These are phyloP conservation scores for Fistularia tabacaria DNA, from an alignment of 2,797 vertebrate genomes.

Conservation along the genomic window DNA sequence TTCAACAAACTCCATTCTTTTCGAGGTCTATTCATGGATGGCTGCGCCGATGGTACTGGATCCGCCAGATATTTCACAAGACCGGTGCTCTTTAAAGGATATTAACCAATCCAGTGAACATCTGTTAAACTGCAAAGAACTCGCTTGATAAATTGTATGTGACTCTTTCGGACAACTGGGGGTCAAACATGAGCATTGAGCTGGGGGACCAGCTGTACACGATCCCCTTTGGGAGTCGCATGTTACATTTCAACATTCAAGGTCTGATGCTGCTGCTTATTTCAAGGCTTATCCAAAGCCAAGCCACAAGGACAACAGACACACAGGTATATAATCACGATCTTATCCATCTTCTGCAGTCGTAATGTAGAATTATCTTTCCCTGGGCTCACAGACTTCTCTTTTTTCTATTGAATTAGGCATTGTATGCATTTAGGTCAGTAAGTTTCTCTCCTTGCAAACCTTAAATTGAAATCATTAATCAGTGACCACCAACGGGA, in stretches of 20 bases:
- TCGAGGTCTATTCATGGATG: too few relatives aligned
- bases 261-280: slow-evolving; percentile 26
- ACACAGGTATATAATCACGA: slow-evolving; percentile 51
- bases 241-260: slow-evolving; percentile 41
- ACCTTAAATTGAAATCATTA: slow-evolving; percentile 10
- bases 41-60: too few relatives aligned
- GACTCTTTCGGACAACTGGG: slow-evolving; percentile 35
- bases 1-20: too few relatives aligned
- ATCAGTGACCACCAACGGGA: too few relatives aligned
- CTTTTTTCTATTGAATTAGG: slow-evolving; percentile 17
- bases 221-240: slow-evolving; percentile 28
- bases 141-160: slow-evolving; percentile 53
- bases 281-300: slow-evolving; percentile 40
- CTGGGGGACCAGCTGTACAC: slow-evolving; percentile 26
- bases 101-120: too few relatives aligned
- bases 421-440: too few relatives aligned
- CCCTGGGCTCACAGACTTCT: slow-evolving; percentile 10
- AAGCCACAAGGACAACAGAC: slow-evolving; percentile 29
- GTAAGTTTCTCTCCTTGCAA: slow-evolving; percentile 1
- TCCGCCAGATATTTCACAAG: too few relatives aligned
- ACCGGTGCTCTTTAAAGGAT: too few relatives aligned
- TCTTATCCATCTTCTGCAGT: slow-evolving; percentile 53
- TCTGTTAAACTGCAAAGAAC: slow-evolving; percentile 8
- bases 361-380: slow-evolving; percentile 44
- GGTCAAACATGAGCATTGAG: slow-evolving; percentile 45